Conservation (phyloP, 2,113 vertebrate genomes). For the Mustelus asterias region DNA sequence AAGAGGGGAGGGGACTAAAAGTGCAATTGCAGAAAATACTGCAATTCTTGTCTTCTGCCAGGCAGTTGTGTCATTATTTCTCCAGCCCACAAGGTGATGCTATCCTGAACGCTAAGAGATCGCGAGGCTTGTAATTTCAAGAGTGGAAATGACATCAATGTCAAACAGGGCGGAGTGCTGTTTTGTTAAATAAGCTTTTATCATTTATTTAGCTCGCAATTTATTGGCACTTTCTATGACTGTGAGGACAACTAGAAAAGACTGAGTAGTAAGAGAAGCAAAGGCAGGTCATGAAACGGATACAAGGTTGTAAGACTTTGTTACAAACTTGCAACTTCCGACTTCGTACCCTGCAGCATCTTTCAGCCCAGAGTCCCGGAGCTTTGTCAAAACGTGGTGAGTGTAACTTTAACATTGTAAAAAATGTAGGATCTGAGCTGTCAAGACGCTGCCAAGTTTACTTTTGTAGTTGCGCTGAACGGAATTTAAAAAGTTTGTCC, state of each 20-base stretch:
- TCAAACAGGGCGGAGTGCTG: neutral
- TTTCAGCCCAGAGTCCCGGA: neutral
- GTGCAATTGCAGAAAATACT: neutral
- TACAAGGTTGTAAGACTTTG: neutral
- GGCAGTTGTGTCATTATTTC: neutral
- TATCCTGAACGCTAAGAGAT: neutral
- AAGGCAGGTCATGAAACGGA: neutral
- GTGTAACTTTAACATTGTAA: neutral
- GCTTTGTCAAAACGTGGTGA: neutral
- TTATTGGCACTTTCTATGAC: neutral
- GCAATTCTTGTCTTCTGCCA: neutral
- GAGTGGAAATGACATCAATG: conserved; percentile 28
- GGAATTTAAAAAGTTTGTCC: neutral
- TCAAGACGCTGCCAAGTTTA: neutral
- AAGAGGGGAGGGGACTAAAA: neutral
- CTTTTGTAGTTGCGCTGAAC: neutral
- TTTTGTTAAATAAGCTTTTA: conserved; percentile 12
- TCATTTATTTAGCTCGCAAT: neutral
- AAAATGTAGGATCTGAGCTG: neutral
- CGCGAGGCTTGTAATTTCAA: neutral
- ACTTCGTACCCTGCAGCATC: neutral
- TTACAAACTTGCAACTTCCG: conserved; percentile 2
- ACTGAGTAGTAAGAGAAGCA: neutral
- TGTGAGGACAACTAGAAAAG: neutral
- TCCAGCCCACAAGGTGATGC: conserved; percentile 1